Evolutionary conservation across 1,140 invertebrate species (phyloP), one percentile per base, ranked within the genome.

Genomic region (Drosophila virilis): DNA sequence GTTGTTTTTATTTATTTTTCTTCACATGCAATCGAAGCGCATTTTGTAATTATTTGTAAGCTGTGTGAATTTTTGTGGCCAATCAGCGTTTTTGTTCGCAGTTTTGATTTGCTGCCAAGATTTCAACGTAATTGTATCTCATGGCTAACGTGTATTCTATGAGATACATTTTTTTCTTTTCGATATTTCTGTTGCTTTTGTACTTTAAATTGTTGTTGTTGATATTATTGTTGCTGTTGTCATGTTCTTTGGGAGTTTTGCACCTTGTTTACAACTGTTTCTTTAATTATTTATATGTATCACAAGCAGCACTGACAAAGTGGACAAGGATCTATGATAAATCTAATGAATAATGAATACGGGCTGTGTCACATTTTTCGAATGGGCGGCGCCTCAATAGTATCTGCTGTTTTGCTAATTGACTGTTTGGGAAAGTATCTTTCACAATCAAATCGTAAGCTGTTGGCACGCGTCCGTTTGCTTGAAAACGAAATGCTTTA

Each of bases 51-150:
- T 89, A 80, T 69, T 88, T 75, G 70, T 74, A 51, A 72, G 77
- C 74, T 89, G 84, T 89, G 84, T 89, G 84, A 89, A 89, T 89
- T 89, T 89, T 89, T 89, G 84, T 89, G 80, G 84, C 80, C 84
- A 89, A 89, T 89, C 80, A 88, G 72, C 82, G 84, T 89, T 89
- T 89, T 89, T 89, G 84, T 89, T 89, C 64, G 84, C 84, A 76
- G 84, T 89, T 89, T 89, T 89, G 85, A 84, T 89, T 84, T 80
- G 80, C 84, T 89, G 84, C 68, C 73, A 89, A 84, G 77, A 89
- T 89, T 77, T 79, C 64, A 69, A 51, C 70, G 74, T 89, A 84
- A 89, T 89, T 89, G 84, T 89, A 69, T 61, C 84, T 89, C 84
- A 89, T 89, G 84, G 84, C 84, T 78, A 89, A 89, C 84, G n/a